phyloP scores from a whole-genome alignment of 2,888 invertebrate genomes.

The Neuroscelio doddi region DNA sequence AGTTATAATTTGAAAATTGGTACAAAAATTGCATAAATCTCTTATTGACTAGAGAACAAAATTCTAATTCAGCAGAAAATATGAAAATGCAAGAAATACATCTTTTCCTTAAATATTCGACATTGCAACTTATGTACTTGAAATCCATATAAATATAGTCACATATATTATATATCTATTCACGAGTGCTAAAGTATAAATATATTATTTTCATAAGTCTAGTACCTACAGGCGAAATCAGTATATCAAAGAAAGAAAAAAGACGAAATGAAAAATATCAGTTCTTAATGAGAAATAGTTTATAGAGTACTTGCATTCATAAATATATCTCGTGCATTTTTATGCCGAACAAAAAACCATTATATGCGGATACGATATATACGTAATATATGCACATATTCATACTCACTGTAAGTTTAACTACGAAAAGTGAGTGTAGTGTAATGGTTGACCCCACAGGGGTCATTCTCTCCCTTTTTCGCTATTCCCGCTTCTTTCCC shows the following conservation, averaged over 20 bases:
- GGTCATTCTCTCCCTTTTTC: constrained; percentile 66
- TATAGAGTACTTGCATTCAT: too few species aligned
- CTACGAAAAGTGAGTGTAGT: constrained; percentile 50
- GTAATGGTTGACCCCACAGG: constrained; percentile 66
- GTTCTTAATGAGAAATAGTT: too few species aligned
- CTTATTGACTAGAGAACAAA: too few species aligned
- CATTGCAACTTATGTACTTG: background rate
- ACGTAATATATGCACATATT: too few species aligned
- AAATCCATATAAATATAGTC: constrained; percentile 11
- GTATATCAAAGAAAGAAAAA: constrained; percentile 1
- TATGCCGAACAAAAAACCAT: too few species aligned
- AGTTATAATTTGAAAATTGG: too few species aligned
- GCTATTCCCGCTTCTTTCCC: constrained; percentile 52
- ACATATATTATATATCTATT: constrained; percentile 2
- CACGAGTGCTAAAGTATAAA: too few species aligned
- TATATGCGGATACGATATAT: too few species aligned
- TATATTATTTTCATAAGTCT: constrained; percentile 7
- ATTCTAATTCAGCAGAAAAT: background rate
- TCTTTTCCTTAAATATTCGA: too few species aligned
- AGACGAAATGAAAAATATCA: too few species aligned
- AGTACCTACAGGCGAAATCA: constrained; percentile 11
- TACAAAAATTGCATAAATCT: too few species aligned
- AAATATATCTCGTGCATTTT: too few species aligned
- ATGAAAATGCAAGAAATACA: background rate
- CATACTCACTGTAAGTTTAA: constrained; percentile 28